Conservation (phyloP, 2,888 invertebrate species). For the Eupithecia abbreviata region DNA sequence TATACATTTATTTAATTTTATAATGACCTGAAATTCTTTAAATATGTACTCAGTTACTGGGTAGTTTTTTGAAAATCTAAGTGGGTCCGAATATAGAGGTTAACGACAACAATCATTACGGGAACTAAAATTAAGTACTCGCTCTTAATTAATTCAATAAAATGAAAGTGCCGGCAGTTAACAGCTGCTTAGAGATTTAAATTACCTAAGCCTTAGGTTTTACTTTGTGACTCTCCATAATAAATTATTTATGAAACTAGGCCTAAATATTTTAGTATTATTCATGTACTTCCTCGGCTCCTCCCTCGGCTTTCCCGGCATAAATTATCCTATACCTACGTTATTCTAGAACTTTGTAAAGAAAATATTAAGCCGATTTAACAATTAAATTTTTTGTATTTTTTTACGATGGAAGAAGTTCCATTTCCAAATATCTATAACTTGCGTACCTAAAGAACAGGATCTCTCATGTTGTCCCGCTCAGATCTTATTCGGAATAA, state of each 20-base stretch:
- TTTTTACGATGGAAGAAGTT: neutral
- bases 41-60: no score
- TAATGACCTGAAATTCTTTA: no score
- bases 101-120: slow-evolving; percentile 42
- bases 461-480: neutral
- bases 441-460: neutral
- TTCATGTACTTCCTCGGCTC: no score
- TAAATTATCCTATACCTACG: neutral
- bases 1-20: no score
- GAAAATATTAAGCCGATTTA: neutral
- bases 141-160: slow-evolving; percentile 50
- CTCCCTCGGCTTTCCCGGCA: neutral
- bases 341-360: neutral
- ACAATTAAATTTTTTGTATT: no score
- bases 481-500: neutral
- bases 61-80: neutral
- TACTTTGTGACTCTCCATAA: neutral
- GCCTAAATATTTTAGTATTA: neutral
- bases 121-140: slow-evolving; percentile 45
- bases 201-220: neutral
- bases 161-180: slow-evolving; percentile 55
- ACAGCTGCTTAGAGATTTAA: slow-evolving; percentile 15
- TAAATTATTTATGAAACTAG: neutral
- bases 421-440: neutral
- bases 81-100: neutral